A percentile compares a stretch with the other conserved stretches of the same genome.
phyloP scores from a whole-genome alignment of 2,888 invertebrate species.

The Gymnosoma rotundatum region DNA sequence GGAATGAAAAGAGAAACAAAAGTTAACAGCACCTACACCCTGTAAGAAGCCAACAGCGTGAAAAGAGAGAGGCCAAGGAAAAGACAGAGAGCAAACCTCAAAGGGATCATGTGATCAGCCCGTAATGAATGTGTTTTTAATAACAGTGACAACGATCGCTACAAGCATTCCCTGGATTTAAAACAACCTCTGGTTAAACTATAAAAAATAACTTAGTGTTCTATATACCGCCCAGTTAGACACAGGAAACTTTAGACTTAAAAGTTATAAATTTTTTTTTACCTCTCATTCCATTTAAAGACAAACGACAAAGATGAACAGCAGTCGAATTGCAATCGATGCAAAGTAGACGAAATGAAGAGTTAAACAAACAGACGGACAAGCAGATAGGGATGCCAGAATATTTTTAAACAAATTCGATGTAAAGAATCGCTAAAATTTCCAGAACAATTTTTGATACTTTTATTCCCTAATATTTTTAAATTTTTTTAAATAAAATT shows the following conservation, averaged over 20 bases:
- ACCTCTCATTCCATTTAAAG: constrained; percentile 36
- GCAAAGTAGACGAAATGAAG: constrained; percentile 71
- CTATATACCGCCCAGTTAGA: constrained; percentile 66
- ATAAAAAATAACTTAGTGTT: constrained; percentile 55
- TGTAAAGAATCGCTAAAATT: too few species aligned
- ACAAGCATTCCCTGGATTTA: constrained; percentile 69
- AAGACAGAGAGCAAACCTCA: not conserved
- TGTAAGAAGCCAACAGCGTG: constrained; percentile 22
- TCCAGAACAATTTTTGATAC: too few species aligned
- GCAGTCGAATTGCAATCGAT: constrained; percentile 81
- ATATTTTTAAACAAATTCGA: too few species aligned
- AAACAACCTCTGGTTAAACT: constrained; percentile 39
- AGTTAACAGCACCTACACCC: constrained; percentile 69
- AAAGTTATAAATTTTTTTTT: constrained; percentile 8
- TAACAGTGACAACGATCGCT: constrained; percentile 81
- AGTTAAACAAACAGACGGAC: not conserved
- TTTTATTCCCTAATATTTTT: too few species aligned
- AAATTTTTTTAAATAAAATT: too few species aligned
- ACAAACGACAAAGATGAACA: constrained; percentile 78
- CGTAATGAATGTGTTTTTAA: constrained; percentile 82
- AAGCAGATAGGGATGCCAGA: too few species aligned
- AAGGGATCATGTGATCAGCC: constrained; percentile 69
- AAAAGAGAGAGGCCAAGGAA: not conserved
- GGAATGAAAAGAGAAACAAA: constrained; percentile 32
- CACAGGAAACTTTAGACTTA: constrained; percentile 62